Base-by-base conservation (phyloP, 2,888 invertebrate genomes). In the Gnatocerus cornutus region DNA sequence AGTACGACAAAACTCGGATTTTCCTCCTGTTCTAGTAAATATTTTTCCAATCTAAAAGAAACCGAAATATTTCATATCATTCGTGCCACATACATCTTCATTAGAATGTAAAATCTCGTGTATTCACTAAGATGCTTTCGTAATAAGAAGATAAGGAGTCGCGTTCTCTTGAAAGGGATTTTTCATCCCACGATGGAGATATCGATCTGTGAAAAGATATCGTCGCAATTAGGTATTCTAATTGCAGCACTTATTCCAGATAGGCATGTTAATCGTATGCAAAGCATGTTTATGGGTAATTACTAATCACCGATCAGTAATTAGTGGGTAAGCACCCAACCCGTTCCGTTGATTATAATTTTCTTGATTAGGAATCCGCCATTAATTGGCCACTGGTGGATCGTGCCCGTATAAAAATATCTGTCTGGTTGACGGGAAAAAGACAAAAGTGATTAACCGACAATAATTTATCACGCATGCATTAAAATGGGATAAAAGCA, bases 401-500 rank as follows among this genome's bases (percentile, higher is more conserved):
- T 33, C 33, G 33, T 33, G 33, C 33, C 21, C 2, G 21, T 33
- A 33, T 33, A 7, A 33, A 33, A 33, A 33, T n/a, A 9, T n/a
- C n/a, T n/a, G n/a, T n/a, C n/a, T n/a, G 33, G 33, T n/a, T 33
- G 41, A 41, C 16, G 39, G 13, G 14, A 55, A 39, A 39, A 55
- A 55, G n/a, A 55, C 14, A 55, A 33, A 39, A 55, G 10, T 52
- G 52, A 52, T 30, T 52, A 52, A 55, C 29, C 39, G 55, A 55
- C 39, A 56, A 56, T 56, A 56, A 56, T 56, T 56, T 29, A 43
- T 56, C 27, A 27, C 21, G 27, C 27, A 21, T 41, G 16, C 55
- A 55, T 55, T 55, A 13, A 56, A 56, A 43, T 56, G 56, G 56
- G 43, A 56, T 56, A 43, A 56, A 56, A 27, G 56, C 56, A 43